Evolutionary conservation across 2,888 invertebrate genomes (phyloP), one percentile per base, ranked within the genome.

Genomic region (Leptinotarsa juncta): DNA sequence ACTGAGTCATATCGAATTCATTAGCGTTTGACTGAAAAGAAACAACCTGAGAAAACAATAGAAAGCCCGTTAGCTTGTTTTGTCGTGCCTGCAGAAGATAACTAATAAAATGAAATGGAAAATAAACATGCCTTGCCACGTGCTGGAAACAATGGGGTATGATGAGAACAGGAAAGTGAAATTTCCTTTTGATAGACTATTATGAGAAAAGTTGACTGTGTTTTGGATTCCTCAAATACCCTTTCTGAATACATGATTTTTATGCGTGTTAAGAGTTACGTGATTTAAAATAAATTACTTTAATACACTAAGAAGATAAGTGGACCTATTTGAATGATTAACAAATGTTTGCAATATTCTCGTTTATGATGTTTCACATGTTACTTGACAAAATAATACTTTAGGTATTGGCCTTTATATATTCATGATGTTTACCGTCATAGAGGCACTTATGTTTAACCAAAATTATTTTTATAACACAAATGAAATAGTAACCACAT

Each of bases 111-210:
- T 42, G 55, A 67, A 70, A 71, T 70, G 67, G 53, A 74, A 74
- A 55, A 71, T 73, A 76, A 75, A 77, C 73, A 73, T 67, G 71
- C 26, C 62, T 67, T 66, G 79, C 76, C 79, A 80, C 79, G 79
- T 78, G 79, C 78, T 70, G 50, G 32, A 70, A 77, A 79, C 76
- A 80, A 78, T 74, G 20, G 69, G 42, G 42, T 48, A 32, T 32
- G 32, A 20, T 69, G 12, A 48, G 20, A 23, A 48, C 20, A 69
- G 14, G 57, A 57, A 57, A 42, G 57, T 20, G 20, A 18, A 69
- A 57, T n/a, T 57, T 69, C 42, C 48, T 57, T 69, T 49, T 50
- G 53, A 69, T 60, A 20, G 57, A 51, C 23, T 3, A n/a, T 51
- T 51, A 53, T n/a, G 4, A 67, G 50, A 42, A 62, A 62, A 32